phyloP scores from a whole-genome alignment of 1,140 invertebrate genomes.

The Lordiphosa clarofinis region DNA sequence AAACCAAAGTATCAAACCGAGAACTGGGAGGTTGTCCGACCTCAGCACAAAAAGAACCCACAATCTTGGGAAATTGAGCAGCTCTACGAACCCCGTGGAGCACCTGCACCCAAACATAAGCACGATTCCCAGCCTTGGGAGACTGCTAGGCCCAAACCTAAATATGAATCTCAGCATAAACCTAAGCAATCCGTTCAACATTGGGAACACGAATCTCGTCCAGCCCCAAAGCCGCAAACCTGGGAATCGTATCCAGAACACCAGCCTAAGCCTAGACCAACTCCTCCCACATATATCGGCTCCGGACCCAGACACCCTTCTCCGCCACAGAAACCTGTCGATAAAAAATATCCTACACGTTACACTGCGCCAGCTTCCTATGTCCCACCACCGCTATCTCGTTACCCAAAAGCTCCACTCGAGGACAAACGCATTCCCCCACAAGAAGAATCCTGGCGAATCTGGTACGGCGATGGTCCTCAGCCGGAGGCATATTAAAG shows the following conservation, averaged over 20 bases:
- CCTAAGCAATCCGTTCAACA: no score
- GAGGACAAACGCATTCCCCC: slow-evolving; percentile 1
- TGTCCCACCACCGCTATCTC: slow-evolving; percentile 4
- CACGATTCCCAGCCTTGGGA: no score
- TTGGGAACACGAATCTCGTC: not conserved
- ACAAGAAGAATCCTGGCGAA: slow-evolving; percentile 11
- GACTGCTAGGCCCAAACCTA: not conserved
- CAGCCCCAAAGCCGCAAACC: not conserved
- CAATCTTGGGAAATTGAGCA: not conserved
- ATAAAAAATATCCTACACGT: not conserved
- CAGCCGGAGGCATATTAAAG: slow-evolving; percentile 24
- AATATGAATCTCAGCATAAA: not conserved
- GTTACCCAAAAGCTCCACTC: slow-evolving; percentile 1
- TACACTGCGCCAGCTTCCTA: slow-evolving; percentile 5
- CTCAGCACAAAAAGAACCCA: slow-evolving; percentile 2
- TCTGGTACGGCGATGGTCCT: slow-evolving; percentile 32
- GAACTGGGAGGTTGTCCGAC: not conserved
- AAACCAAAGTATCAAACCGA: not conserved
- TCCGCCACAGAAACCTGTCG: slow-evolving; percentile 8
- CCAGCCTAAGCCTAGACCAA: not conserved
- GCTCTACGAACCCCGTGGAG: not conserved
- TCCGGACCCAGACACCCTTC: slow-evolving; percentile 3
- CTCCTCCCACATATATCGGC: not conserved
- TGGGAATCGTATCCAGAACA: not conserved
- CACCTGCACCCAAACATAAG: not conserved